Conservation (phyloP, 2,797 vertebrate species). For the Mus minutoides region DNA sequence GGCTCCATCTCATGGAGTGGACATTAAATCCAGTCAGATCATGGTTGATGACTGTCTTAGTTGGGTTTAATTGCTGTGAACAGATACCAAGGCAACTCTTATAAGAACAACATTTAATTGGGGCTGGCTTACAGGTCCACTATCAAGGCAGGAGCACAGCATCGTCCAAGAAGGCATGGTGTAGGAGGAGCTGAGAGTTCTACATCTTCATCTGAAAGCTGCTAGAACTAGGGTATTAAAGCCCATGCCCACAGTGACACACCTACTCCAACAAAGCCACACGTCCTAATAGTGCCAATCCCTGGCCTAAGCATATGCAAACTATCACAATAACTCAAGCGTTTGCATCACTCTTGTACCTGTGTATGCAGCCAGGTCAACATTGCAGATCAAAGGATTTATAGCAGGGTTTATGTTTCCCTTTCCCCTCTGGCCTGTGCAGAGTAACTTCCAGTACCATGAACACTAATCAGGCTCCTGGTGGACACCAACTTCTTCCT, state of each 20-base stretch:
- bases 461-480: not conserved
- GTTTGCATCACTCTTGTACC: not conserved
- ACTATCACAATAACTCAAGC: not conserved
- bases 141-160: not conserved
- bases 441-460: not conserved
- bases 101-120: not conserved
- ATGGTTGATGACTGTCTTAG: not conserved
- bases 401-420: not conserved
- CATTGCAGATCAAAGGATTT: not conserved
- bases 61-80: not conserved
- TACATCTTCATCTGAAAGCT: not conserved
- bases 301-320: not conserved
- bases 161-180: not conserved
- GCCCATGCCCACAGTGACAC: not conserved
- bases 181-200: not conserved
- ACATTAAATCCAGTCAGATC: not conserved
- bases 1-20: not conserved
- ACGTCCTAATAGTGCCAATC: not conserved
- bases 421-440: not conserved
- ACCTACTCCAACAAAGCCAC: not conserved
- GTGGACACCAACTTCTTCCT: not conserved
- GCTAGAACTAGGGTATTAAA: not conserved
- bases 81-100: not conserved
- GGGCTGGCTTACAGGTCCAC: not conserved
- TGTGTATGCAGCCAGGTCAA: not conserved